Percentiles rank a stretch among this genome's conserved stretches.
These are phyloP conservation scores for Chionomys nivalis DNA, from an alignment of 2,113 vertebrate genomes.

Conservation along the genomic window DNA sequence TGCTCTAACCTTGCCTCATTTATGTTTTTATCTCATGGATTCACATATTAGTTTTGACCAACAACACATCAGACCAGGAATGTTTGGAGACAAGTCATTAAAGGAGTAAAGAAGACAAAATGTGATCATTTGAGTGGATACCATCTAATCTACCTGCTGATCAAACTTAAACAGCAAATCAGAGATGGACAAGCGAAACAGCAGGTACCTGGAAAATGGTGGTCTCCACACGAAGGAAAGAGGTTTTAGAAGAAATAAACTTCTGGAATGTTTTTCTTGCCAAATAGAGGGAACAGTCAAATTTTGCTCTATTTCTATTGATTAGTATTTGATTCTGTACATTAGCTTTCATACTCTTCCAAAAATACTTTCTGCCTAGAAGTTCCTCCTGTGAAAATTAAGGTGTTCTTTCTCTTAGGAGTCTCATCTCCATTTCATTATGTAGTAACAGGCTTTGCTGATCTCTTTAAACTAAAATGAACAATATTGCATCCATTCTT, in stretches of 20 bases:
- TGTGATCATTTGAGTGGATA: too few relatives aligned
- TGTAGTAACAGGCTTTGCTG: neutral
- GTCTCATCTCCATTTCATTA: neutral
- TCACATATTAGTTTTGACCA: neutral
- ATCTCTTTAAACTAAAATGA: neutral
- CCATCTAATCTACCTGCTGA: too few relatives aligned
- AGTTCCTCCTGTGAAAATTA: neutral
- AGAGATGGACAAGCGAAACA: too few relatives aligned
- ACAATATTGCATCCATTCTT: neutral
- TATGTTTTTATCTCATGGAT: neutral
- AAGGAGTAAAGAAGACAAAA: too few relatives aligned
- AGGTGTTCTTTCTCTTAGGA: neutral
- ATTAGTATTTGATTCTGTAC: neutral
- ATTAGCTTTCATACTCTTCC: neutral
- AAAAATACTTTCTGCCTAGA: neutral
- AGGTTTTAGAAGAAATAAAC: too few relatives aligned
- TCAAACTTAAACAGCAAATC: too few relatives aligned
- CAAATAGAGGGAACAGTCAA: too few relatives aligned
- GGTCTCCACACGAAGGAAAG: too few relatives aligned
- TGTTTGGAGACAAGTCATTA: neutral
- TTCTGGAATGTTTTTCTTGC: neutral
- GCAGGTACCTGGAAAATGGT: too few relatives aligned
- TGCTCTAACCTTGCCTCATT: neutral
- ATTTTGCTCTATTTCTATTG: neutral
- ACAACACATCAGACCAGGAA: neutral